Percentiles rank a stretch among this genome's conserved stretches.
These are phyloP conservation scores for Thaumetopoea pityocampa DNA, from an alignment of 1,140 invertebrate genomes.

Conservation along the genomic window DNA sequence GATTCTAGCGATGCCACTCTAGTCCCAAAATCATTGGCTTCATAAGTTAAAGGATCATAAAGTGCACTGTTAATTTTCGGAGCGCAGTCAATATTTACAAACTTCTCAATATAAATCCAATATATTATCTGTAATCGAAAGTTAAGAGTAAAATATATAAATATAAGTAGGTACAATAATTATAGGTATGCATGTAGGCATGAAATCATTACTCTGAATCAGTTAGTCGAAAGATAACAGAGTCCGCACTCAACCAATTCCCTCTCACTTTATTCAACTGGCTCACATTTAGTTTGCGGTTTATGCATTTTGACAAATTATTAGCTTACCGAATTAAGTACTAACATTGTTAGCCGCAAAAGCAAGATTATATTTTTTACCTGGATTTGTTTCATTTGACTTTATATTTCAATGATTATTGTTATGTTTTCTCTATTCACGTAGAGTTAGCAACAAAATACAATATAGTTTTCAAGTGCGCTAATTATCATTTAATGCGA, in stretches of 20 bases:
- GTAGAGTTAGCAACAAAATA: background rate
- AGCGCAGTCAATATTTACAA: constrained; percentile 7
- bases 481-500: no score
- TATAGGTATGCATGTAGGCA: no score
- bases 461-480: no score
- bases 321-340: constrained; percentile 14
- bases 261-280: background rate
- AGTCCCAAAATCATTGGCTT: constrained; percentile 2
- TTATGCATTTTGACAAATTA: background rate
- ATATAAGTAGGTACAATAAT: no score
- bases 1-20: no score
- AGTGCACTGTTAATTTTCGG: constrained; percentile 6
- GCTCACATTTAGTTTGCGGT: background rate
- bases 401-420: constrained; percentile 1
- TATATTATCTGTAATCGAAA: no score
- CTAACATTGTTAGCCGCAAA: constrained; percentile 16
- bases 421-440: background rate
- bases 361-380: background rate
- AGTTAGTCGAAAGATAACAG: no score
- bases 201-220: no score
- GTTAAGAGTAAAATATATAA: no score
- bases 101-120: no score
- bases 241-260: no score
- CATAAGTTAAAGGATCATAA: constrained; percentile 4
- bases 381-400: constrained; percentile 5